Evolutionary conservation across 2,888 invertebrate genomes (phyloP).

Genomic region (Andrena bicolor): DNA sequence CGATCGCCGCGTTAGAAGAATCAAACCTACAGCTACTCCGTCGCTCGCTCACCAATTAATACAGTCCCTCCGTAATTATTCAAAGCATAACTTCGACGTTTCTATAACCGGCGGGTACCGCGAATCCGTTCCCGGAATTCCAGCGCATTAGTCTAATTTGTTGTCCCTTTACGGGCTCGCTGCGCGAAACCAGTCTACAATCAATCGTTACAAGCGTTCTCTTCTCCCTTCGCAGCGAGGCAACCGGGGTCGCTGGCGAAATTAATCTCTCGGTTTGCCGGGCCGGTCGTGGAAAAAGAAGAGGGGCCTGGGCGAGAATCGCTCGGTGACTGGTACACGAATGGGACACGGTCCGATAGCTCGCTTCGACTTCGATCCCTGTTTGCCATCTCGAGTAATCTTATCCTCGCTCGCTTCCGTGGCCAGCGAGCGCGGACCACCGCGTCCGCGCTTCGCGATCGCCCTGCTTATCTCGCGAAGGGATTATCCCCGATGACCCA

Average conservation of each 20-base stretch:
- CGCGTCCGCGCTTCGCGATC: slow-evolving; percentile 9
- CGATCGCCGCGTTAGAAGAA: not conserved
- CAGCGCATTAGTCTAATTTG: slow-evolving; percentile 24
- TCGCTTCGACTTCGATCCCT: slow-evolving; percentile 27
- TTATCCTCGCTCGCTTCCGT: slow-evolving; percentile 36
- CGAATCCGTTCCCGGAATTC: not conserved
- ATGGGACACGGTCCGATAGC: slow-evolving; percentile 13
- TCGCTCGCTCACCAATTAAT: not conserved
- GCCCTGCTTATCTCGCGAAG: slow-evolving; percentile 39
- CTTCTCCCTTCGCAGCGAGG: not conserved
- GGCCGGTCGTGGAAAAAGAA: not conserved
- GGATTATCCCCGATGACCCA: slow-evolving; percentile 59
- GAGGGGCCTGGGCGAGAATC: not conserved
- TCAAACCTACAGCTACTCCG: not conserved
- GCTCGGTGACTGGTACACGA: slow-evolving; percentile 22
- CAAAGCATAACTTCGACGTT: slow-evolving; percentile 36
- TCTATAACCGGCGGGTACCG: not conserved
- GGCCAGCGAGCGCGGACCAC: no score
- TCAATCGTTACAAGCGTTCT: not conserved
- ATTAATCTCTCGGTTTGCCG: not conserved
- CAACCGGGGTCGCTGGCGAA: not conserved
- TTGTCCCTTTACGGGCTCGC: slow-evolving; percentile 7
- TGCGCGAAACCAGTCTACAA: not conserved
- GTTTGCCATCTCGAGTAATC: slow-evolving; percentile 50
- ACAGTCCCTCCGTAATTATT: slow-evolving; percentile 36